Percentiles rank a stretch among this genome's conserved stretches.
Evolutionary conservation across 92 coral and sea anemone genomes (phyloP).

Genomic region (Phymanthus crucifer): DNA sequence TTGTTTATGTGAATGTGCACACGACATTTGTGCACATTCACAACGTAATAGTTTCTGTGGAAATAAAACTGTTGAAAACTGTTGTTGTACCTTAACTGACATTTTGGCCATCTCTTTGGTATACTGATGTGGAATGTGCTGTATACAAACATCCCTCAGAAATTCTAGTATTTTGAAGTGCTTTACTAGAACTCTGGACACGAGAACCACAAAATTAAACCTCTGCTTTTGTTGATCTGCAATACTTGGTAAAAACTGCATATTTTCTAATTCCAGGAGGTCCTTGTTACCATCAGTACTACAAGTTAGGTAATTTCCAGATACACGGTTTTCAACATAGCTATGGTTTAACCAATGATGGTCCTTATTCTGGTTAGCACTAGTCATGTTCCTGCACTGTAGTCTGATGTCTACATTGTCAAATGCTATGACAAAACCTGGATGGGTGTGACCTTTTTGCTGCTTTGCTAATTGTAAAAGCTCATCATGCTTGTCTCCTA

Average conservation of each 20-base stretch:
- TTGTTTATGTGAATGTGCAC: too few relatives aligned
- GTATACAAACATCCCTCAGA: constrained; percentile 9
- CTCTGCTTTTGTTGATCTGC: neutral
- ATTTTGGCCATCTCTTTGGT: constrained; percentile 13
- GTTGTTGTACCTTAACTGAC: neutral
- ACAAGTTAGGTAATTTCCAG: neutral
- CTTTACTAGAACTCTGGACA: neutral
- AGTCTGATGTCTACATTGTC: neutral
- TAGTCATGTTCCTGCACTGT: neutral
- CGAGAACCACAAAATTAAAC: neutral
- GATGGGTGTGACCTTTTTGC: neutral
- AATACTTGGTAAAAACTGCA: neutral
- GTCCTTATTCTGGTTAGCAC: neutral
- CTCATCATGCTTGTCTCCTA: neutral
- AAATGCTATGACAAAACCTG: neutral
- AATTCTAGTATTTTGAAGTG: too few relatives aligned
- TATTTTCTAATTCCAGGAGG: neutral
- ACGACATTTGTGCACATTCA: too few relatives aligned
- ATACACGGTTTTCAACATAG: neutral
- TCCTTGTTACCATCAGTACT: neutral
- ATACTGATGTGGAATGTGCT: constrained; percentile 28
- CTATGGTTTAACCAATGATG: neutral
- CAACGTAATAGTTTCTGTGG: too few relatives aligned
- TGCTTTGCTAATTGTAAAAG: neutral
- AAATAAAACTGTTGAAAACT: neutral